Evolutionary conservation across 92 coral and sea anemone genomes (phyloP), one percentile per base, ranked within the genome.

Genomic region (Epizoanthus rinbou): DNA sequence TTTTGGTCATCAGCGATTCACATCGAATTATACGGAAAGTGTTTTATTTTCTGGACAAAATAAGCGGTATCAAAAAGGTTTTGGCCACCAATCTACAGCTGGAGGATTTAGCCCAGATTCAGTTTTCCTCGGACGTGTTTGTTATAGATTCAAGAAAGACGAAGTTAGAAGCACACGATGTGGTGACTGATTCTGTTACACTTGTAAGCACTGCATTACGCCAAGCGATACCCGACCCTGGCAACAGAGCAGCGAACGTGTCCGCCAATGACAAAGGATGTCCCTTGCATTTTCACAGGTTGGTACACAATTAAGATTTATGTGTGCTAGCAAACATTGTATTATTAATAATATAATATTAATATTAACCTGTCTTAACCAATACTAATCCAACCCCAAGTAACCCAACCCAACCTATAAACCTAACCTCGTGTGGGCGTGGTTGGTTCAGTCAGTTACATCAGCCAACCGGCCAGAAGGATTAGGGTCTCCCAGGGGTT

Each of bases 101-200:
- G 17, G 73, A 58, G 18, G 75, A 56, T n/a, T 82, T 88, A 13
- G 56, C 59, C 1, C 16, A 74, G 15, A 73, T 60, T 57, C 9
- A 39, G 0, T 69, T 89, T 21, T 87, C 92, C 22, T 74, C 72
- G 13, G 43, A 59, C 7, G 39, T 84, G 15, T 60, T 80, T 59
- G 59, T 88, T 28, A 60, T 91, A 14, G 75, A 84, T 24, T 95
- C 98, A 59, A 69, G 47, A 71, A 67, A 3, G 14, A 35, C 28
- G 31, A 80, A 66, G 53, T 69, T 84, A 72, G 57, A 84, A 1
- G 16, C 39, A 50, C 83, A 64, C 69, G 89, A 80, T 16, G 75
- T 84, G 19, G 74, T 89, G 56, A 71, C 74, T 41, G 98, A 93
- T 54, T 88, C 95, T 4, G 80, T 89, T 53, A 24, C 25, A 23